Base-by-base conservation (phyloP, 2,888 invertebrate genomes). In the Cenopis cana region DNA sequence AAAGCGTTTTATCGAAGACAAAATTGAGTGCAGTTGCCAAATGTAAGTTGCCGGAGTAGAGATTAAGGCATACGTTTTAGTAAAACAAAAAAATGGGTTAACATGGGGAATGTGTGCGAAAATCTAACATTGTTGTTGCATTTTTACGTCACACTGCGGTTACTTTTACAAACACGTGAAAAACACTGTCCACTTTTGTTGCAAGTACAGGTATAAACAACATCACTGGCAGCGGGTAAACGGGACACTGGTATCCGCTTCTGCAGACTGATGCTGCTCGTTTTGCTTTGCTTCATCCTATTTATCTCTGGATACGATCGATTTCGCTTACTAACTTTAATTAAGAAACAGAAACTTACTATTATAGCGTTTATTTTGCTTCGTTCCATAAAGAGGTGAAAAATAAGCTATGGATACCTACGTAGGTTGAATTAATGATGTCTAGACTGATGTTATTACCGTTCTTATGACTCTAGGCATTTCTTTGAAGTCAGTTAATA, bases 211-310 rank as follows among this genome's bases (percentile, higher is more conserved):
- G 8, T 18, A 12, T 62, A 36, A 12, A 36, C 20, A 36, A 14
- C 50, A 36, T 17, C 18, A 52, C 14, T 33, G 38, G 36, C 36
- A 12, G 38, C 17, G 29, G 50, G 38, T 65, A 54, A 66, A 60
- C 20, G 59, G 59, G 29, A 10, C 60, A 55, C 60, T 29, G 29
- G 36, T 11, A 64, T 57, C 52, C 54, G 17, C 52, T 49, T 50
- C 29, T 69, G 49, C 57, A 65, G 59, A 70, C 46, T 36, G 66
- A 70, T 70, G 60, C 41, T 20, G 33, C 60, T 55, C 65, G 54
- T 66, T 70, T 57, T 10, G 17, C 49, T 67, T 67, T 60, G 67
- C 46, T 60, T 36, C 41, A 54, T 36, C 59, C 60, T 61, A 61
- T 67, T 71, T 67, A 50, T 61, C 49, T 56, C 49, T 56, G 55